These are phyloP conservation scores for Pseudomyrmex cubaensis DNA, from an alignment of 1,140 invertebrate genomes.

Conservation along the genomic window DNA sequence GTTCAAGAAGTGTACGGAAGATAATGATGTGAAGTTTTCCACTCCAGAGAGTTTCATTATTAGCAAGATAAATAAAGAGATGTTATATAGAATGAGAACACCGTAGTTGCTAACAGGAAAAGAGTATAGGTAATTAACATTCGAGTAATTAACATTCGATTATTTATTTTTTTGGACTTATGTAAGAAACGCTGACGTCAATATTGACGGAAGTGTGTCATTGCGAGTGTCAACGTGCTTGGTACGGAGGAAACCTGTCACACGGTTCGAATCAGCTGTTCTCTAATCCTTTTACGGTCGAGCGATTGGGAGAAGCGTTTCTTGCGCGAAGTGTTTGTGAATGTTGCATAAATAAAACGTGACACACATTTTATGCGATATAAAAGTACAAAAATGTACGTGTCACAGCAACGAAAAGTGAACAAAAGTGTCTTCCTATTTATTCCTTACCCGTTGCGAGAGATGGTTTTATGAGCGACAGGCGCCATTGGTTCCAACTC, in stretches of 20 bases:
- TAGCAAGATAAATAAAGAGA: background rate
- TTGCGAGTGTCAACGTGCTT: constrained; percentile 15
- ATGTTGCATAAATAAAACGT: background rate
- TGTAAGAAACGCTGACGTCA: background rate
- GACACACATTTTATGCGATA: background rate
- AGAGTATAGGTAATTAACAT: background rate
- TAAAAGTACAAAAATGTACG: background rate
- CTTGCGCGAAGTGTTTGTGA: background rate
- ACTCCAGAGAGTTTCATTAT: background rate
- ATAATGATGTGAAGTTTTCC: constrained; percentile 16
- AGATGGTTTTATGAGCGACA: constrained; percentile 64
- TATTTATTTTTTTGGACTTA: background rate
- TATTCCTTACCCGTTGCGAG: constrained; percentile 73
- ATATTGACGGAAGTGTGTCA: constrained; percentile 25
- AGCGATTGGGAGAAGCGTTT: background rate
- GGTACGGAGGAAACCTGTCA: constrained; percentile 1
- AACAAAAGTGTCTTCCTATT: too few species aligned
- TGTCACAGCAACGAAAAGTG: background rate
- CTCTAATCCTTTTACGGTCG: background rate
- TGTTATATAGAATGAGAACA: background rate
- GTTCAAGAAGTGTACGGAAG: background rate
- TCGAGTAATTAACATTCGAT: background rate
- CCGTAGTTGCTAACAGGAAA: background rate
- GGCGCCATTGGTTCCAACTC: constrained; percentile 72
- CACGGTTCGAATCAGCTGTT: constrained; percentile 39